Evolutionary conservation across 1,140 invertebrate genomes (phyloP), one percentile per base, ranked within the genome.

Genomic region (Tetragonula clypearis): DNA sequence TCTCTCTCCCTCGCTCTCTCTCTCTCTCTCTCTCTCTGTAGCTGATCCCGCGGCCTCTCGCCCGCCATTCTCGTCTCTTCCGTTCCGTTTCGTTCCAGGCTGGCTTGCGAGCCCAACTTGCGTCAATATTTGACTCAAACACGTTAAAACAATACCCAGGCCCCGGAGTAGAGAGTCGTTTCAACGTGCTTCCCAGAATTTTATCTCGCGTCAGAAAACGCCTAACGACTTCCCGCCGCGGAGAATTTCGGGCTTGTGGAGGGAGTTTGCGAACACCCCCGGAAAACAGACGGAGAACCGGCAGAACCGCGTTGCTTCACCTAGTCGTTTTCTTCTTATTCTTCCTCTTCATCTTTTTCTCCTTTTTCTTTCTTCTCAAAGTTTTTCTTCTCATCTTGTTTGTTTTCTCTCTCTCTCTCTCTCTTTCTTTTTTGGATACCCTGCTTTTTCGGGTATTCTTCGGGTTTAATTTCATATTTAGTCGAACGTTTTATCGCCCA

Each of bases 121-220:
- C 93, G 94, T 95, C 94, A 95, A 95, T 95, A 95, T 95, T 95
- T 94, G 93, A 94, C 91, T 95, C 94, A 95, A 95, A 95, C 94
- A 95, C 94, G 93, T 94, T 95, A 93, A 95, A 95, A 95, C 94
- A 95, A 95, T 95, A 95, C 93, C 94, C 92, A 88, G 91, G 91
- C 90, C 92, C 91, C 92, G 91, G 88, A 91, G 90, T 92, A 89
- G 90, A 94, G 92, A 93, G 91, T 93, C 91, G 93, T 93, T 92
- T 91, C 92, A 93, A 93, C 87, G 90, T 92, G 92, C 93, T 94
- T 94, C 93, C 92, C 91, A 89, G 93, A 94, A 94, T 94, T 94
- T 94, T 95, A 94, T 94, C 93, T 94, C 94, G 90, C 92, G 92
- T 93, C 90, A 89, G 90, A 92, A 93, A 94, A 92, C 90, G 90